Evolutionary conservation across 2,797 vertebrate genomes (phyloP), one percentile per base, ranked within the genome.

Genomic region (Ceryle rudis): DNA sequence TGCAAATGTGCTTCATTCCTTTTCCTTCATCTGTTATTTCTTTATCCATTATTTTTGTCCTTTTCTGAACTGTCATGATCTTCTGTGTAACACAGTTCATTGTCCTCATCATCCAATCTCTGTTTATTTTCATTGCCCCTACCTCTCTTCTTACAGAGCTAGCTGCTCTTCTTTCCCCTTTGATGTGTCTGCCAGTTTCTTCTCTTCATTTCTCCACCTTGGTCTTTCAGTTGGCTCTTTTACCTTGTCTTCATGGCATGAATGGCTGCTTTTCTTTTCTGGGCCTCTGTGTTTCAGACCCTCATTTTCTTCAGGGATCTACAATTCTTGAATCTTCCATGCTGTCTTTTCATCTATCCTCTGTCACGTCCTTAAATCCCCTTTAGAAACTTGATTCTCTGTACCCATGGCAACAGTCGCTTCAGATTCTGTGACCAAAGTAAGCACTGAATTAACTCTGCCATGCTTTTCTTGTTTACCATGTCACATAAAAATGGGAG

Each of bases 391-490:
- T 83, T 86, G 81, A 80, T 89, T 91, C 86, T 60, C 4, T 39
- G 84, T 96, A 84, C 81, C 95, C 95, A 95, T 92, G 86, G 94
- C 92, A 97, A 97, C 96, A 91, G 86, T 74, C 41, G 9, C 82
- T 96, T 96, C 92, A 93, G 81, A 90, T 90, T 73, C 58, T 72
- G 57, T 82, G 89, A 95, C 95, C 81, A 93, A 94, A 94, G 67
- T 80, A 86, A 96, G 75, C 54, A 42, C 67, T 85, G 87, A 88
- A 86, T 89, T 95, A 93, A 90, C 89, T 86, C 60, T 69, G 51
- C 82, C 78, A 79, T 81, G 73, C 75, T 93, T 94, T 92, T 90
- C 82, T 95, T 96, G 87, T 95, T 93, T 97, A 94, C 74, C 73
- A 55, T 66, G 81, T 44, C 86, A 81, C 74, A 92, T 65, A 62